Evolutionary conservation across 2,888 invertebrate species (phyloP), one percentile per base, ranked within the genome.

Genomic region (Furcula furcula): DNA sequence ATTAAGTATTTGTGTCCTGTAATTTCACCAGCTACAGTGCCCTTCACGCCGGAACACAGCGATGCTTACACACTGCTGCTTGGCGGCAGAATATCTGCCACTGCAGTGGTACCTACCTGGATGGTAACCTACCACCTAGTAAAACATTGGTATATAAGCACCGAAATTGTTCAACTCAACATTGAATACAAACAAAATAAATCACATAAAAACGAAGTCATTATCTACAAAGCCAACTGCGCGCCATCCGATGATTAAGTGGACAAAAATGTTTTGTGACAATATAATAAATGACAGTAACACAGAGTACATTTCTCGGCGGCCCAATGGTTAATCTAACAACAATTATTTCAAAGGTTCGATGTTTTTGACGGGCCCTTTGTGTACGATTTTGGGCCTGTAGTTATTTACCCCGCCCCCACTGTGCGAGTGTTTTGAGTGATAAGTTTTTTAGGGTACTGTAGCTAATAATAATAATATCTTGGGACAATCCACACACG

Each of bases 351-450:
- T 54, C 52, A 51, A 54, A 57, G 56, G 48, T 48, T 55, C 46
- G 45, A 54, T 65, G 62, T 54, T 51, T 59, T 53, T 63, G 69
- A 65, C 65, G 60, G 46, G 55, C 47, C 48, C 51, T 66, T 65
- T 65, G 63, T 60, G 37, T 33, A 34, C 31, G 31, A 30, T 44
- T 40, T 49, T 39, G 29, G 29, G 32, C 36, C 35, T 46, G 29
- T 47, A 38, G 43, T 47, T 52, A 48, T 49, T 51, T 52, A 43
- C 32, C 20, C 40, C 22, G 34, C 46, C 51, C n/a, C 49, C 39
- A 30, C 23, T 32, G 38, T 20, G 28, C 25, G 30, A 23, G 34
- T 28, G 10, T 33, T 27, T 7, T 33, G 27, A 19, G 15, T 20
- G 18, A 28, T 25, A 19, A 11, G 12, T 19, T 19, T 30, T 29